Evolutionary conservation across 2,797 vertebrate genomes (phyloP), one percentile per base, ranked within the genome.

Genomic region (Carapus acus): DNA sequence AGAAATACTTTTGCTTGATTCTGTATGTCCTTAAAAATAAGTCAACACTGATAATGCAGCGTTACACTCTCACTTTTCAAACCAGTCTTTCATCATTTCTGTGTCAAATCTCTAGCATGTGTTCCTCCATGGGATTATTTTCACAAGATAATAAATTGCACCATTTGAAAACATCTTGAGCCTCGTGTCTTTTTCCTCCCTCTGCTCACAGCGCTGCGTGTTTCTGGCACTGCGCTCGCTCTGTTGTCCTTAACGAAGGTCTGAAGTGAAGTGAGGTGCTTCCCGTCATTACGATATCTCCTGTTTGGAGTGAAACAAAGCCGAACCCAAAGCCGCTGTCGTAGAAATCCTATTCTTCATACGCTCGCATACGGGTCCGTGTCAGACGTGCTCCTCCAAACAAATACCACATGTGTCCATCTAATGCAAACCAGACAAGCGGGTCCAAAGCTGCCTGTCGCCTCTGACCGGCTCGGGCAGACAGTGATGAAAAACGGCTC

Each of bases 371-470:
- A 54, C 60, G 43, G 52, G 38, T 75, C 62, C 11, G 24, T 62
- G 71, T 77, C 70, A 66, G 77, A 46, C 34, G 14, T 69, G 50
- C 74, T 67, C 66, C 51, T 70, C 57, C 43, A 79, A 83, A 80
- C 74, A 72, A 74, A 69, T 72, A 72, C 68, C 77, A 83, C 71
- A 83, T 80, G 76, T 77, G 76, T 74, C 66, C 14, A 2, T 71
- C 70, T 77, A 81, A 86, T 66, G 55, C 43, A 27, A 78, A 73
- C 49, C 85, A 86, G 82, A 79, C 66, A 54, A 3, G 8, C 67
- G 11, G 1, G 43, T 66, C 50, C 54, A 53, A 56, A 49, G 57
- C 58, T 60, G 62, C 66, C 49, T 16, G 62, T 51, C 56, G 67
- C 47, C 59, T 67, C 50, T 45, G 49, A 57, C 38, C 29, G 45